phyloP scores from a whole-genome alignment of 2,888 invertebrate genomes.

The Helicoverpa assulta region DNA sequence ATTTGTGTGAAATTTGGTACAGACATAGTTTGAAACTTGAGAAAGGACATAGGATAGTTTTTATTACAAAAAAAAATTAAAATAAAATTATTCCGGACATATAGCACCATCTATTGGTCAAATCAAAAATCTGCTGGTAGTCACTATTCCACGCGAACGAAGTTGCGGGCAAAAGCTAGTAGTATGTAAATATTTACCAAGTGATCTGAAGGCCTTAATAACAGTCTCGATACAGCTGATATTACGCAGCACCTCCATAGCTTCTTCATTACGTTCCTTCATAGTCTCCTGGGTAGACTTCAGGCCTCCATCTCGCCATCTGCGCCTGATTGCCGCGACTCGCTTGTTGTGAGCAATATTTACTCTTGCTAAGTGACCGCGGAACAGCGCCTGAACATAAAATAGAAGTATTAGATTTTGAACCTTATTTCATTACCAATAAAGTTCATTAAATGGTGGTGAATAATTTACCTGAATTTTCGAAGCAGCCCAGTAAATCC shows the following conservation, averaged over 20 bases:
- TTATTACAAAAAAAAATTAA: no score
- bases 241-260: slow-evolving; percentile 80
- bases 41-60: no score
- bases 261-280: slow-evolving; percentile 82
- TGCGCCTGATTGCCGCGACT: slow-evolving; percentile 74
- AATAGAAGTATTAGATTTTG: neutral
- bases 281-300: slow-evolving; percentile 79
- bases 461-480: slow-evolving; percentile 90
- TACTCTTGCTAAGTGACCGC: slow-evolving; percentile 84
- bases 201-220: slow-evolving; percentile 82
- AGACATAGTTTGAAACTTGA: no score
- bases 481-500: slow-evolving; percentile 88
- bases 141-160: no score
- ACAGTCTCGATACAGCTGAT: slow-evolving; percentile 79
- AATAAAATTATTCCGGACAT: no score
- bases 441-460: neutral
- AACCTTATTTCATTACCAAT: neutral
- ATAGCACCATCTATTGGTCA: no score
- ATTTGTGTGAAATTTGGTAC: no score
- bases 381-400: slow-evolving; percentile 83
- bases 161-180: no score
- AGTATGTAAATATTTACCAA: slow-evolving; percentile 73
- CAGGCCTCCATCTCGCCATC: slow-evolving; percentile 83
- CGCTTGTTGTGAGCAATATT: slow-evolving; percentile 67
- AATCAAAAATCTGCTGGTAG: no score